Conservation (phyloP, 2,113 vertebrate genomes). For the Seriola quinqueradiata region DNA sequence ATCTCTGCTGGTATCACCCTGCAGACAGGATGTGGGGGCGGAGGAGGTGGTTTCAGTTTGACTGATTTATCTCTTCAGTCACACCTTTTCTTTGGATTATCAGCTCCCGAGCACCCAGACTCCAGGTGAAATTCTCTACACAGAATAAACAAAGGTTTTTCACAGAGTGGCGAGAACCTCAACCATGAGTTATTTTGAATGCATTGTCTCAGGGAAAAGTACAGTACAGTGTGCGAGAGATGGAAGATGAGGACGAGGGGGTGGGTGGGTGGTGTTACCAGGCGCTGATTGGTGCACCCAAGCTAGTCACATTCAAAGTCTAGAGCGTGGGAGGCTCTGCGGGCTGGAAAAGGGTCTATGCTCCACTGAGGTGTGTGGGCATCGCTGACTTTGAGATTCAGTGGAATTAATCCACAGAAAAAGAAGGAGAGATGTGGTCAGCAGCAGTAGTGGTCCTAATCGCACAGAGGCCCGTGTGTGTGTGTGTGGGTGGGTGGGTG, state of each 20-base stretch:
- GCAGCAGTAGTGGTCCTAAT: conserved; percentile 45
- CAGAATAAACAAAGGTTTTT: conserved; percentile 16
- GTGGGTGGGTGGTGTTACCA: conserved; percentile 53
- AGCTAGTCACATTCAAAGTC: conserved; percentile 63
- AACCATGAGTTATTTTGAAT: conserved; percentile 24
- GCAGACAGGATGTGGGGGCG: conserved; percentile 69
- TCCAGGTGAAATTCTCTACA: conserved; percentile 26
- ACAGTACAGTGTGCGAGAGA: conserved; percentile 40
- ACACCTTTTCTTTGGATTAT: conserved; percentile 60
- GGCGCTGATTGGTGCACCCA: conserved; percentile 55
- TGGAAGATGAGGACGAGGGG: conserved; percentile 52
- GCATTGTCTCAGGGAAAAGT: conserved; percentile 24
- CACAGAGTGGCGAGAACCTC: neutral
- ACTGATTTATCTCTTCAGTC: conserved; percentile 63
- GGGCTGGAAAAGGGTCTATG: conserved; percentile 64
- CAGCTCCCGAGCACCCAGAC: conserved; percentile 17
- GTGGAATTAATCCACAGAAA: conserved; percentile 48
- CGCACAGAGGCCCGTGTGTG: conserved; percentile 44
- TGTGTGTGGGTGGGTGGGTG: conserved; percentile 27
- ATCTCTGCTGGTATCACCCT: conserved; percentile 57
- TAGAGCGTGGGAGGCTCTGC: conserved; percentile 71
- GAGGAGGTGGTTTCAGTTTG: conserved; percentile 67
- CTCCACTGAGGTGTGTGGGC: conserved; percentile 71
- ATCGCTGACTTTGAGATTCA: conserved; percentile 52
- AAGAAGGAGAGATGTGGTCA: conserved; percentile 41